Base-by-base conservation (phyloP, 2,888 invertebrate genomes). In the Clitarchus hookeri region DNA sequence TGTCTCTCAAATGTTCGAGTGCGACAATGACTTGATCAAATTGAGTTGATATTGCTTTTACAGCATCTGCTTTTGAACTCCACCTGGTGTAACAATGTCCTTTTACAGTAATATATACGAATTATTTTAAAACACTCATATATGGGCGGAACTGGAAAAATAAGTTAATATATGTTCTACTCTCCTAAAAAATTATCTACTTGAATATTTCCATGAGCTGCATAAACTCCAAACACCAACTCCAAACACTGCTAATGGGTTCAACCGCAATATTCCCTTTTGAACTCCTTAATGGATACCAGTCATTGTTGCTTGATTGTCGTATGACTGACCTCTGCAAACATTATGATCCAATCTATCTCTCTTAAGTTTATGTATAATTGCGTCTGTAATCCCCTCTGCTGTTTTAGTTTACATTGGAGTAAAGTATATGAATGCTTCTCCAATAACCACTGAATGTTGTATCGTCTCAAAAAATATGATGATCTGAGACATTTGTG, bases 241-340 rank as follows among this genome's bases (percentile, higher is more conserved):
- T 11, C 6, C 26, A 78, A 78, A 78, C 78, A 23, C 78, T 11
- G 78, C 78, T 78, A 78, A 78, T 78, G 78, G 78, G 26, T 78
- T 78, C 23, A 78, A 78, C 23, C 13, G 26, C 13, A 78, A 78
- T 23, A 78, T 78, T 78, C 26, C 13, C 78, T 78, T 78, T 78
- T 78, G 78, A 78, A 78, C 78, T 78, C 78, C 19, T 8, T 6
- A 78, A 16, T 78, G 78, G 78, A 78, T 16, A 78, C 78, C n/a
- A 78, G 78, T 16, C 78, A 78, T 78, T 78, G 78, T 78, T 78
- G 78, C 26, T 78, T 78, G 78, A 78, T 78, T 78, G 78, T 78
- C 78, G 13, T 26, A 16, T 78, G 78, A 78, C 78, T 78, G 78
- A 16, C 78, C 78, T 16, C 78, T 78, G 26, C 26, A 78, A 78